phyloP scores from a whole-genome alignment of 2,113 vertebrate genomes.

The Nesoenas mayeri region DNA sequence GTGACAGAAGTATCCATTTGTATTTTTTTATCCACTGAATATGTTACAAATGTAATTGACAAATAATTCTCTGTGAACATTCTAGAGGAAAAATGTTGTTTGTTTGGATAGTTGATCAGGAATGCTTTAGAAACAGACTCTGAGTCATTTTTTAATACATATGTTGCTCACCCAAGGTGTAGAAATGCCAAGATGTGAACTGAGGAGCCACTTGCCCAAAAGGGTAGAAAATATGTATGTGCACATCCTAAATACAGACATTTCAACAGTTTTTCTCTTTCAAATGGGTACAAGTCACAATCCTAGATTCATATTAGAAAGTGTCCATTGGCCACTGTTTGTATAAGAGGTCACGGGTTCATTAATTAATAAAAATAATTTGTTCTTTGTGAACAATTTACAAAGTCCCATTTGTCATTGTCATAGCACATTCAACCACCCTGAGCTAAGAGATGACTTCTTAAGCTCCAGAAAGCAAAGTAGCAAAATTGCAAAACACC shows the following conservation, averaged over 20 bases:
- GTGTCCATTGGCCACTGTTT: not conserved
- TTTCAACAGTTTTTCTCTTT: not conserved
- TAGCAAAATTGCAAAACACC: not conserved
- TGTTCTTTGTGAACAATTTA: not conserved
- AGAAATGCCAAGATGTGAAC: not conserved
- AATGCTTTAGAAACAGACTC: not conserved
- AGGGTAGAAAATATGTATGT: not conserved
- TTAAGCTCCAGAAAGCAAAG: not conserved
- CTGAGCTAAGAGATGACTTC: not conserved
- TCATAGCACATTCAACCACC: not conserved
- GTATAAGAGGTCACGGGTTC: not conserved
- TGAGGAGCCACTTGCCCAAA: not conserved
- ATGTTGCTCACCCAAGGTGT: not conserved
- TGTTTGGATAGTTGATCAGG: not conserved
- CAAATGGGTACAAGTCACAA: not conserved
- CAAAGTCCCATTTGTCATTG: not conserved
- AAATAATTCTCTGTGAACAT: not conserved
- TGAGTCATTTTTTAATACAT: not conserved
- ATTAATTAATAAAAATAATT: not conserved
- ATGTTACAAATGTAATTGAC: not conserved
- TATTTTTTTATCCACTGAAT: not conserved
- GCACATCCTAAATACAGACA: not conserved
- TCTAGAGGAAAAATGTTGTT: not conserved
- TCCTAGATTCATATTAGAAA: not conserved
- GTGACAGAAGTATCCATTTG: not conserved